A percentile compares a stretch with the other conserved stretches of the same genome.
These are phyloP conservation scores for Cephalotes varians DNA, from an alignment of 2,888 invertebrate species.

Conservation along the genomic window DNA sequence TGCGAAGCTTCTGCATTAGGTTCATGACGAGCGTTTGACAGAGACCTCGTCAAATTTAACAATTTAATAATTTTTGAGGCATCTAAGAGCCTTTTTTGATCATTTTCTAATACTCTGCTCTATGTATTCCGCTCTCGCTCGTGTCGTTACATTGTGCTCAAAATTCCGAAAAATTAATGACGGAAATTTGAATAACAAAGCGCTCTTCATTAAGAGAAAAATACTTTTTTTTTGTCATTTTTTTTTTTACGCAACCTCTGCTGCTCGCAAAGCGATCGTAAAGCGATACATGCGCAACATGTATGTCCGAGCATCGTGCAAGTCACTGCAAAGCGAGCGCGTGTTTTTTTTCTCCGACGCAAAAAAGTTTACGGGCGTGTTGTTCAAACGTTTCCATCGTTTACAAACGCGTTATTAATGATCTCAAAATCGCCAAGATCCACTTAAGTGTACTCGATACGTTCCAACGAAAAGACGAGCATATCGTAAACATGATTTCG, in stretches of 20 bases:
- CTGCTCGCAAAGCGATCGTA: background rate
- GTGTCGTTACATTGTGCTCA: background rate
- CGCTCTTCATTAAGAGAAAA: background rate
- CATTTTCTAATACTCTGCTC: background rate
- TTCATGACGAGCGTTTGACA: background rate
- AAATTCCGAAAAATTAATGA: background rate
- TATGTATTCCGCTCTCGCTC: background rate
- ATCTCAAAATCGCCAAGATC: background rate
- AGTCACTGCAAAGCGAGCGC: conserved; percentile 18
- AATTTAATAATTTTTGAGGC: background rate
- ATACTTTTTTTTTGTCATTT: background rate
- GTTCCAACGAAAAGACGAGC: background rate
- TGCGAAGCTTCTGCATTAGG: too few relatives aligned
- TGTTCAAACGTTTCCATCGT: background rate
- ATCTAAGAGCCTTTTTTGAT: background rate
- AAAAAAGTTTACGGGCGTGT: conserved; percentile 6
- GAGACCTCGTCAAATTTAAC: background rate
- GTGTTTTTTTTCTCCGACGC: background rate
- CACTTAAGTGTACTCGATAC: background rate
- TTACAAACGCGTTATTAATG: background rate
- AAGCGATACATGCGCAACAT: background rate
- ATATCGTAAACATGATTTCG: background rate
- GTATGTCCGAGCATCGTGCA: conserved; percentile 23
- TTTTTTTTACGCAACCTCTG: conserved; percentile 17
- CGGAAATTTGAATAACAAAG: conserved; percentile 5